phyloP scores from a whole-genome alignment of 2,888 invertebrate genomes.

The Sthenelais limicola region DNA sequence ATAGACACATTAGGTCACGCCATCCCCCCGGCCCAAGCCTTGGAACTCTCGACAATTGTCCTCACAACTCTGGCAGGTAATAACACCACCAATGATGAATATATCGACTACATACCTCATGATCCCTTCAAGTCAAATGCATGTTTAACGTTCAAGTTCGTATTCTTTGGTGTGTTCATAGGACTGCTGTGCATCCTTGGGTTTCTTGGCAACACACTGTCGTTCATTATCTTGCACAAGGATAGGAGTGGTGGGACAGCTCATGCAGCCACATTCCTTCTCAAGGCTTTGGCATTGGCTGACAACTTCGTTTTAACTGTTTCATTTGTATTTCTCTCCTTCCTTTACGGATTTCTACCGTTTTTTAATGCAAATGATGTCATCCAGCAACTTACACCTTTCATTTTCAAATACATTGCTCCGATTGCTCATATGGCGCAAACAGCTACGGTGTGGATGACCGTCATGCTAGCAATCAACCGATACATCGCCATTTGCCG shows the following conservation, averaged over 20 bases:
- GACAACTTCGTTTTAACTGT: constrained; percentile 49
- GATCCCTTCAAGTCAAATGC: too few species aligned
- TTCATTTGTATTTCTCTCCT: constrained; percentile 46
- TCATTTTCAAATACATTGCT: constrained; percentile 44
- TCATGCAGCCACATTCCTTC: constrained; percentile 48
- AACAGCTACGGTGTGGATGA: constrained; percentile 49
- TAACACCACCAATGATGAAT: too few species aligned
- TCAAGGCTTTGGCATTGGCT: constrained; percentile 50
- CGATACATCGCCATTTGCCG: constrained; percentile 50
- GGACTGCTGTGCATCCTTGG: constrained; percentile 49
- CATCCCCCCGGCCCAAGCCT: too few species aligned
- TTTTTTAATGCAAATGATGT: neutral
- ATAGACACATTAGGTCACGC: too few species aligned
- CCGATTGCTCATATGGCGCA: constrained; percentile 49
- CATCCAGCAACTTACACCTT: neutral
- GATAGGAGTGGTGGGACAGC: constrained; percentile 21
- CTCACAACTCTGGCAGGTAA: too few species aligned
- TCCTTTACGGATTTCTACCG: constrained; percentile 47
- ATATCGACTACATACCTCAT: too few species aligned
- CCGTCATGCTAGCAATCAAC: constrained; percentile 51
- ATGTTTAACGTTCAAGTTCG: constrained; percentile 16
- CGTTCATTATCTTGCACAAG: constrained; percentile 49
- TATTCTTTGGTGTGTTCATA: constrained; percentile 43
- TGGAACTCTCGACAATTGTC: too few species aligned
- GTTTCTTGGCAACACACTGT: constrained; percentile 49